Conservation (phyloP, 2,113 vertebrate genomes). For the Okapia johnstoni region DNA sequence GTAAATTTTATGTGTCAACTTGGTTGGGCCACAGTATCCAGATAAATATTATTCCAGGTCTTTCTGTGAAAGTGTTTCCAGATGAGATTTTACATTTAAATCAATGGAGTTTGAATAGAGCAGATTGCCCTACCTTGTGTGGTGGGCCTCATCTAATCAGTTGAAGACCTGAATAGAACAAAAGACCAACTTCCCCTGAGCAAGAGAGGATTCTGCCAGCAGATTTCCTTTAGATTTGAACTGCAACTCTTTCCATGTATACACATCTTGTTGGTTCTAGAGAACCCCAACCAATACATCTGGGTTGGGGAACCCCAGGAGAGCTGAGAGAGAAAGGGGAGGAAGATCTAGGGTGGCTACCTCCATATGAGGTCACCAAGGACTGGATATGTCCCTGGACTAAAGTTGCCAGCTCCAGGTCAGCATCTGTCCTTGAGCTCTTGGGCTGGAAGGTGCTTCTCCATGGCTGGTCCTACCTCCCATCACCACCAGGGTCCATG, state of each 20-base stretch:
- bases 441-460: too few species aligned
- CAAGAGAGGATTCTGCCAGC: neutral
- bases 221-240: neutral
- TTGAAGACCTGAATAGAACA: neutral
- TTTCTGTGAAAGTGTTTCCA: neutral
- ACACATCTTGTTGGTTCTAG: neutral
- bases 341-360: too few species aligned
- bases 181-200: neutral
- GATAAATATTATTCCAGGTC: neutral
- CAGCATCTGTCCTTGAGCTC: neutral
- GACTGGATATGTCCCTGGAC: neutral
- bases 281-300: neutral
- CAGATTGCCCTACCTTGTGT: neutral
- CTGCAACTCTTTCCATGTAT: neutral
- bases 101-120: neutral
- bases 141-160: neutral
- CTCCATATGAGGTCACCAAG: neutral
- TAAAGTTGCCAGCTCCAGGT: neutral
- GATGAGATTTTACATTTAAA: neutral
- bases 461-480: rapidly evolving
- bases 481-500: rapidly evolving
- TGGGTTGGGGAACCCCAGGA: neutral
- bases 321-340: neutral
- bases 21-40: neutral
- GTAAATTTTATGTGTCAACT: neutral